Evolutionary conservation across 2,113 vertebrate genomes (phyloP), one percentile per base, ranked within the genome.

Genomic region (Carettochelys insculpta): DNA sequence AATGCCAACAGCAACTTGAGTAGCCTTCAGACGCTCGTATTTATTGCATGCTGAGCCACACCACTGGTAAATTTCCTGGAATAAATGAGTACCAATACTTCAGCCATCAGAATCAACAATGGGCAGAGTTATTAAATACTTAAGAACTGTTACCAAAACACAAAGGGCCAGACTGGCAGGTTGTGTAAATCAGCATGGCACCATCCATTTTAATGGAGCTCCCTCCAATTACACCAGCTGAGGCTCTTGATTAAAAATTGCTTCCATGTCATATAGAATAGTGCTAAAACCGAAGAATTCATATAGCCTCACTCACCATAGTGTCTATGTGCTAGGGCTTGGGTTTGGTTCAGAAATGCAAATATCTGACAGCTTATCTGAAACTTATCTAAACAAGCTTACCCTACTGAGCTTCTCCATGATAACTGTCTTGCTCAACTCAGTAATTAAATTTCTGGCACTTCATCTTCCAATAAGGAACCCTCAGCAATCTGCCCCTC

Each of bases 21-120:
- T 94, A 41, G 99, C 99, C 93, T 99, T 99, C 92, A 99, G 96
- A 29, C 98, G 95, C 90, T 99, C 99, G 1, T 98, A 99, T 84
- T 98, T 99, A 95, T 99, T 99, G 94, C 98, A 98, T 0, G 97
- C 97, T 12, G 98, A 98, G 75, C 99, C 99, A 94, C 98, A 99
- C 99, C 99, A 99, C 83, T 99, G 99, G 85, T 98, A 99, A 92
- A 99, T 99, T 43, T 96, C 97, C 99, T 99, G 79, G 47, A 97
- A 96, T 2, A 95, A 84, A 96, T 5, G 79, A 54, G 20, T n/a
- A 81, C 1, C 84, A 34, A 88, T 8, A 10, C 3, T 38, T 95
- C 77, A 88, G 68, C 29, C 51, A 38, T 6, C 82, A 53, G 25
- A 94, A 56, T 88, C 65, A 90, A 89, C 24, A 38, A 0, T 48